A percentile compares a stretch with the other conserved stretches of the same genome.
These are phyloP conservation scores for Edolisoma coerulescens DNA, from an alignment of 2,113 vertebrate species.

Conservation along the genomic window DNA sequence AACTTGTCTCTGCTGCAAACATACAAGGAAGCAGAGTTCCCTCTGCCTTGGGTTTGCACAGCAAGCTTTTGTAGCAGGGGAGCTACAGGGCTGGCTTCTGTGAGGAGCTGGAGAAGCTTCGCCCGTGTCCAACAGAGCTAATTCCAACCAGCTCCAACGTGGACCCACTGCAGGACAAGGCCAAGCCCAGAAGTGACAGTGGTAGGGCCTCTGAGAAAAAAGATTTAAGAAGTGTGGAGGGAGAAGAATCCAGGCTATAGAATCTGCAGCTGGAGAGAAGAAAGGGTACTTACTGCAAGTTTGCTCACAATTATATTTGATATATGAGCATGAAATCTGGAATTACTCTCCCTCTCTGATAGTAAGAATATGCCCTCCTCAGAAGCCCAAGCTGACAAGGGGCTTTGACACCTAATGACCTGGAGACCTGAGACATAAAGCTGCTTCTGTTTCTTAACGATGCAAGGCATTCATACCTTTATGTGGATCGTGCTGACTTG, in stretches of 20 bases:
- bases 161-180: background rate
- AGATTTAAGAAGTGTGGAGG: background rate
- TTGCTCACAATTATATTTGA: background rate
- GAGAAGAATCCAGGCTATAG: background rate
- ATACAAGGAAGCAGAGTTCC: background rate
- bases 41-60: background rate
- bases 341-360: background rate
- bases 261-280: background rate
- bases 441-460: background rate
- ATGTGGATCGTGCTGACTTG: background rate
- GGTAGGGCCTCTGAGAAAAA: background rate
- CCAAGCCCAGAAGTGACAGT: too few species aligned
- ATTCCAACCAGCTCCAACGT: background rate
- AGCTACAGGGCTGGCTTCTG: background rate
- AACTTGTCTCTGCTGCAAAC: background rate
- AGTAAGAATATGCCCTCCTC: background rate
- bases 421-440: background rate
- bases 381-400: background rate
- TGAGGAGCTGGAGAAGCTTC: background rate
- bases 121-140: background rate
- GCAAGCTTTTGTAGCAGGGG: background rate
- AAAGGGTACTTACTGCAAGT: background rate
- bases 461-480: background rate
- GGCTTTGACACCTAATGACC: background rate
- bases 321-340: background rate